phyloP scores from a whole-genome alignment of 2,888 invertebrate genomes.

The Ypsolopha sequella region DNA sequence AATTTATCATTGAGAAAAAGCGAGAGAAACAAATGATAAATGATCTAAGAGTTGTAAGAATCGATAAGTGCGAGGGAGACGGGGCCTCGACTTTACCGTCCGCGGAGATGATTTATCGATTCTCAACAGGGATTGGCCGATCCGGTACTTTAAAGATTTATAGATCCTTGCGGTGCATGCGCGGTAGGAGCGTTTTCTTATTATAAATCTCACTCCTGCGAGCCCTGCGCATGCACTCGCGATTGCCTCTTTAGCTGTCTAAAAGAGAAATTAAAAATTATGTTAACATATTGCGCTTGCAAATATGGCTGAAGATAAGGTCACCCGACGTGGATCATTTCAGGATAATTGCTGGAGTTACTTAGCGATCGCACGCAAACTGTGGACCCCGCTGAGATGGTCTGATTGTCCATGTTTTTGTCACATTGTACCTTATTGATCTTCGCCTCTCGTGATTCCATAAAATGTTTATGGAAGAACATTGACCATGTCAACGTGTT shows the following conservation, averaged over 20 bases:
- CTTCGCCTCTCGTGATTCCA: too few relatives aligned
- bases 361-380: conserved; percentile 34
- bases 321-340: conserved; percentile 27
- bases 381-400: conserved; percentile 7
- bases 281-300: conserved; percentile 58
- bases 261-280: conserved; percentile 60
- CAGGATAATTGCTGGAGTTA: conserved; percentile 49
- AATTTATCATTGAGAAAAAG: conserved; percentile 66
- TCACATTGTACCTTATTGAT: too few relatives aligned
- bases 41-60: conserved; percentile 40
- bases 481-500: too few relatives aligned
- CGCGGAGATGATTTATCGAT: conserved; percentile 65
- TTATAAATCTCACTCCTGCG: conserved; percentile 68
- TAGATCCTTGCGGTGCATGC: conserved; percentile 64
- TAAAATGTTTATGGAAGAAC: too few relatives aligned
- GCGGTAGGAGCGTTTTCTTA: conserved; percentile 69
- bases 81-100: conserved; percentile 48
- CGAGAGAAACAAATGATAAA: conserved; percentile 67
- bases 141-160: conserved; percentile 65
- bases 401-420: neutral
- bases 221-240: conserved; percentile 60
- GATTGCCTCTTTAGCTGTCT: conserved; percentile 55
- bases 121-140: conserved; percentile 70
- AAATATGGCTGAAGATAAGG: conserved; percentile 11
- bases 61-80: conserved; percentile 46